A percentile compares a stretch with the other conserved stretches of the same genome.
Conservation (phyloP, 2,888 invertebrate species). For the Heliconius charithonia region DNA sequence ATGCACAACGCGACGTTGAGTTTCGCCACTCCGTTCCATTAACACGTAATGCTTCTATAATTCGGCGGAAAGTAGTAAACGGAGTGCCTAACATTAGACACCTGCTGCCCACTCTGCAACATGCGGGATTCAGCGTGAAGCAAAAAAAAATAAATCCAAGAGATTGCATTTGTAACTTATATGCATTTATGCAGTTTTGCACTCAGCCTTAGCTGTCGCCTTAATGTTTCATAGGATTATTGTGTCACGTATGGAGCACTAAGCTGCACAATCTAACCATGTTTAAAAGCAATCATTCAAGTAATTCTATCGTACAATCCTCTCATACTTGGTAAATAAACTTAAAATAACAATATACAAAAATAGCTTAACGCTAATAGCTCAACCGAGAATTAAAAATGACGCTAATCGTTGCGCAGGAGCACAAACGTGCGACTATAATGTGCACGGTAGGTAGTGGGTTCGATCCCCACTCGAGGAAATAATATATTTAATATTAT, state of each 20-base stretch:
- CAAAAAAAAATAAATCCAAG: background rate
- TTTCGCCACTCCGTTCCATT: no score
- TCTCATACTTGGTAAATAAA: constrained; percentile 3
- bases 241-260: constrained; percentile 24
- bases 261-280: constrained; percentile 32
- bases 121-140: no score
- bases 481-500: no score
- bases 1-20: no score
- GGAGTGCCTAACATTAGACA: no score
- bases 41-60: no score
- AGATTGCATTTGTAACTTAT: background rate
- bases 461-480: no score
- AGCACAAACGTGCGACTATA: no score
- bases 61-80: no score
- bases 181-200: constrained; percentile 14
- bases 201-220: constrained; percentile 19
- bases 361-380: background rate
- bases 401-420: no score
- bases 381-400: background rate
- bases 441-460: no score
- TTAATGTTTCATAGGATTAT: constrained; percentile 40
- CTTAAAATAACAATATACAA: background rate
- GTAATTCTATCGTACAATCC: constrained; percentile 17
- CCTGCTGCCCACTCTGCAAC: no score
- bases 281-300: constrained; percentile 39